Base-by-base conservation (phyloP, 2,888 invertebrate species). In the Mythimna impura region DNA sequence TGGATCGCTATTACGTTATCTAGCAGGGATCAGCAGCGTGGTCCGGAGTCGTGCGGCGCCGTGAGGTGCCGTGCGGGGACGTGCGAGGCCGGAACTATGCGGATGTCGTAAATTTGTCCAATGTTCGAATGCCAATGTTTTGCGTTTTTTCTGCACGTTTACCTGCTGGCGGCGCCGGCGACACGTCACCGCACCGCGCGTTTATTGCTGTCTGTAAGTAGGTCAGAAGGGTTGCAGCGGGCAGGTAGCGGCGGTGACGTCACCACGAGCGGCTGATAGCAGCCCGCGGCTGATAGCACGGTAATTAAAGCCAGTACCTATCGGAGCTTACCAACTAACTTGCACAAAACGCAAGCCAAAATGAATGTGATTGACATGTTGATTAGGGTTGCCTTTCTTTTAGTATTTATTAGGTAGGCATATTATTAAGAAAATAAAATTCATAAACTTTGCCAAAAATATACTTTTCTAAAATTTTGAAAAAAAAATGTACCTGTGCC, bases 191-290 rank as follows among this genome's bases (percentile, higher is more conserved):
- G 36, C 68, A 64, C 71, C 66, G 50, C 20, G 50, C 50, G 66
- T 74, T 85, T 79, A 79, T 83, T 71, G 62, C 69, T 22, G 76
- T 73, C 83, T 80, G 73, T 69, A 77, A 67, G 83, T 77, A 83
- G 73, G 80, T 78, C 84, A 84, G 81, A 86, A 84, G 84, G 84
- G 84, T 84, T 82, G 86, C 86, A 52, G 50, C 50, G 8, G 14
- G 50, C 50, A 85, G 86, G 82, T 85, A 85, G 76, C 50, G 58
- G 43, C 47, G 68, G 22, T 76, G 74, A 75, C 76, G 69, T 76
- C 74, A 74, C 40, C 55, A 50, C 60, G 30, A 20, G n/a, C 34
- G 8, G 52, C 36, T 57, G 61, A 73, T 61, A 63, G 55, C 50
- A 52, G 36, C 40, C 47, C 20, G 72, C 58, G 25, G 22, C 64